Evolutionary conservation across 2,797 vertebrate species (phyloP).

Genomic region (Pangasius krempfi): DNA sequence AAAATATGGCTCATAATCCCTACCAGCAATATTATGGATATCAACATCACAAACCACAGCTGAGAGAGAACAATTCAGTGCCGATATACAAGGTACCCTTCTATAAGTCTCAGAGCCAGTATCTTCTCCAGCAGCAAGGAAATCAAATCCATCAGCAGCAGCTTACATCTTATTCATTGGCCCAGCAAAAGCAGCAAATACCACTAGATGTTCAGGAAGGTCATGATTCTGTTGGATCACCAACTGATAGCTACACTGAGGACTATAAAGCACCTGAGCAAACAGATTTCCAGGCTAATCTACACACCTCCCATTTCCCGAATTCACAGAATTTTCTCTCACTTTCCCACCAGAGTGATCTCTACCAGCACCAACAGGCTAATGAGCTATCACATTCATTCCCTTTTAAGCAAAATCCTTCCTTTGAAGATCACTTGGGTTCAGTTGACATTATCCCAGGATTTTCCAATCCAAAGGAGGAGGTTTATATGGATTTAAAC

Average conservation of each 20-base stretch:
- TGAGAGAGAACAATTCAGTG: slow-evolving; percentile 51
- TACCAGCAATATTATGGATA: slow-evolving; percentile 65
- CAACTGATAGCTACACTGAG: slow-evolving; percentile 45
- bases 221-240: slow-evolving; percentile 44
- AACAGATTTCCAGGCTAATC: slow-evolving; percentile 31
- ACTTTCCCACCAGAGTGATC: slow-evolving; percentile 35
- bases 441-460: slow-evolving; percentile 21
- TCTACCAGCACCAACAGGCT: slow-evolving; percentile 69
- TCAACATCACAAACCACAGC: slow-evolving; percentile 65
- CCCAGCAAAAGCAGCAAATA: slow-evolving; percentile 50
- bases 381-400: slow-evolving; percentile 66
- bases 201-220: slow-evolving; percentile 31
- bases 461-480: slow-evolving; percentile 42
- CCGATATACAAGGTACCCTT: slow-evolving; percentile 39
- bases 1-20: slow-evolving; percentile 36
- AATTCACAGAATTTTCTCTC: slow-evolving; percentile 35
- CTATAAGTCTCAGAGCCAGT: slow-evolving; percentile 48
- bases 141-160: slow-evolving; percentile 42
- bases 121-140: slow-evolving; percentile 47
- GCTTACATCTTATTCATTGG: slow-evolving; percentile 27
- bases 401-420: slow-evolving; percentile 42
- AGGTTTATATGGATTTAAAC: slow-evolving; percentile 40
- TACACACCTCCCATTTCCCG: slow-evolving; percentile 35
- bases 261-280: slow-evolving; percentile 50
- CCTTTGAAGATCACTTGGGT: slow-evolving; percentile 34